A percentile compares a stretch with the other conserved stretches of the same genome.
Evolutionary conservation across 2,113 vertebrate species (phyloP).

Genomic region (Uria lomvia): DNA sequence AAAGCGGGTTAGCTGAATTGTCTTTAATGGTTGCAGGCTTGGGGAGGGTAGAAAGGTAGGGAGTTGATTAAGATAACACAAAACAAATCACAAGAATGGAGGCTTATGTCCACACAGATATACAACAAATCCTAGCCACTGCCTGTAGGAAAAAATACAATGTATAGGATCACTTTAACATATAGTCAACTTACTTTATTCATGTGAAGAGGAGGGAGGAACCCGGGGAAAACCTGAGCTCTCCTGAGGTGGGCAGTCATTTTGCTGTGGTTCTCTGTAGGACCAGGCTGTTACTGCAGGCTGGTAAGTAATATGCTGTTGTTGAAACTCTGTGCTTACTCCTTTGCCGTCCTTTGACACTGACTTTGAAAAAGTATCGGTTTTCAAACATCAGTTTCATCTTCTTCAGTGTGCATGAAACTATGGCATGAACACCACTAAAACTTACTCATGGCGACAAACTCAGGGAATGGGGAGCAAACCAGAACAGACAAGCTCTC

Average conservation of each 20-base stretch:
- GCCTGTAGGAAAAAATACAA: neutral
- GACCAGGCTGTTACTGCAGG: neutral
- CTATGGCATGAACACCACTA: neutral
- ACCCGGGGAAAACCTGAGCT: neutral
- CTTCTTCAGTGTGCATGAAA: neutral
- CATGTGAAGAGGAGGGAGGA: neutral
- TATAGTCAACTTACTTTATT: neutral
- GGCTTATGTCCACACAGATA: neutral
- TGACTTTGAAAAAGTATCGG: neutral
- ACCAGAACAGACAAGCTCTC: neutral
- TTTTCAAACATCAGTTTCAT: neutral
- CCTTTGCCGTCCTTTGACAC: neutral
- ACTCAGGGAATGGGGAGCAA: neutral
- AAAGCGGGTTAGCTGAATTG: slow-evolving; percentile 30
- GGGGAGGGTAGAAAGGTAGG: neutral
- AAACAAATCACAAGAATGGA: neutral
- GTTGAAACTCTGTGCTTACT: neutral
- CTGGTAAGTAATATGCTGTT: accelerated
- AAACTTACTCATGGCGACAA: neutral
- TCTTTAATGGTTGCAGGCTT: slow-evolving; percentile 40
- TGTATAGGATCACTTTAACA: neutral
- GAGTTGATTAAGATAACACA: neutral
- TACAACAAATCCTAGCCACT: neutral
- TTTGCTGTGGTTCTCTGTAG: neutral
- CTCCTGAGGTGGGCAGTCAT: neutral